Evolutionary conservation across 2,888 invertebrate genomes (phyloP), one percentile per base, ranked within the genome.

Genomic region (Mantis religiosa): DNA sequence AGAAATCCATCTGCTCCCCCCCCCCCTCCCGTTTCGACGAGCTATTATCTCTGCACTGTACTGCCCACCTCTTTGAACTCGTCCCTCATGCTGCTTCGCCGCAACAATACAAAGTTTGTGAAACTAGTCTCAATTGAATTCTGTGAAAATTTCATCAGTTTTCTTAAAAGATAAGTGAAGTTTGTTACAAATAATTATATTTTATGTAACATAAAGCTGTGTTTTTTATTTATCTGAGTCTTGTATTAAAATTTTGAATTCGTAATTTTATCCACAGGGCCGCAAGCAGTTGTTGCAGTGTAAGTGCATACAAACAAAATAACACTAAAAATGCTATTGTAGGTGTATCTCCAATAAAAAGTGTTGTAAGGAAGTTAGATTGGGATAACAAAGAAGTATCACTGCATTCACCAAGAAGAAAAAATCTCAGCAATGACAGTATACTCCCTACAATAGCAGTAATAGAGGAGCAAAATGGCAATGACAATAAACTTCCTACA

Each of bases 301-400:
- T 25, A 71, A 71, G 20, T 20, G 54, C 54, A 71, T 25, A 71
- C 3, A 71, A 71, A 20, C 54, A 71, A 25, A 15, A 4, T 20
- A 71, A 3, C 3, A 71, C 20, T 6, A 71, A 20, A 15, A 71
- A 25, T 71, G 54, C 54, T 20, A 71, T 71, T 71, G 6, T 71
- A 15, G 25, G 25, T 71, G 25, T 71, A 8, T 71, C 54, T 71
- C 54, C 54, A 20, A 20, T 71, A 71, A 71, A 20, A 20, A 71
- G 20, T 20, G 54, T 71, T 71, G 20, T 20, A 28, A 85, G 28
- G 9, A 85, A 85, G 28, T 41, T 27, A 85, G 85, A n/a, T 30
- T 20, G n/a, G 83, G 28, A 83, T 83, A n/a, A 89, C 88, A 88
- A 89, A n/a, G 27, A 85, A 54, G 14, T 90, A 89, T 87, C 88